Conservation (phyloP, 2,113 vertebrate genomes). For the Stegostoma tigrinum region DNA sequence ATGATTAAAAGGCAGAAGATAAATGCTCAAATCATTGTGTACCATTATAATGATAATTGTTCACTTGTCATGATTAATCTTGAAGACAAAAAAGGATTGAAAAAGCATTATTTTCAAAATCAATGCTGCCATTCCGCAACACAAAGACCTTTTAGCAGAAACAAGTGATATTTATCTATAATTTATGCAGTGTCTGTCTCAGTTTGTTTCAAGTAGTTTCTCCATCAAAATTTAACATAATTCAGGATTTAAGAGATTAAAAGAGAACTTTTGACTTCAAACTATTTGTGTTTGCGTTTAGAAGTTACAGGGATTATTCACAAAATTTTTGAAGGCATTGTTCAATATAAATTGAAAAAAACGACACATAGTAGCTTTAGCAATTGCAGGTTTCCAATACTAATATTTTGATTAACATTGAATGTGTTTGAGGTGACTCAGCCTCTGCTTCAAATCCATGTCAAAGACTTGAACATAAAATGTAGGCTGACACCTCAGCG, state of each 20-base stretch:
- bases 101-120: not conserved
- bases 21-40: not conserved
- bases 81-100: not conserved
- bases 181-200: not conserved
- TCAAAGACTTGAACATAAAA: not conserved
- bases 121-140: not conserved
- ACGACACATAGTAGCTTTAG: not conserved
- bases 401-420: not conserved
- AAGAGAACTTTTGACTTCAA: not conserved
- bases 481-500: not conserved
- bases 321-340: not conserved
- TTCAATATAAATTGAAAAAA: not conserved
- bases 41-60: not conserved
- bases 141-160: not conserved
- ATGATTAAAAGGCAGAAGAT: not conserved
- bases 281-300: not conserved
- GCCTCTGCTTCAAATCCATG: not conserved
- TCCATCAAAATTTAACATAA: not conserved
- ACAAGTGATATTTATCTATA: not conserved
- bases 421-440: not conserved
- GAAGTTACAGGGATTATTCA: not conserved
- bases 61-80: conserved; percentile 10
- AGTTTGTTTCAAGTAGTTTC: not conserved
- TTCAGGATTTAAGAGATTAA: not conserved
- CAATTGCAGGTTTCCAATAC: not conserved